phyloP scores from a whole-genome alignment of 1,140 invertebrate species.

The Sycophaga agraensis region DNA sequence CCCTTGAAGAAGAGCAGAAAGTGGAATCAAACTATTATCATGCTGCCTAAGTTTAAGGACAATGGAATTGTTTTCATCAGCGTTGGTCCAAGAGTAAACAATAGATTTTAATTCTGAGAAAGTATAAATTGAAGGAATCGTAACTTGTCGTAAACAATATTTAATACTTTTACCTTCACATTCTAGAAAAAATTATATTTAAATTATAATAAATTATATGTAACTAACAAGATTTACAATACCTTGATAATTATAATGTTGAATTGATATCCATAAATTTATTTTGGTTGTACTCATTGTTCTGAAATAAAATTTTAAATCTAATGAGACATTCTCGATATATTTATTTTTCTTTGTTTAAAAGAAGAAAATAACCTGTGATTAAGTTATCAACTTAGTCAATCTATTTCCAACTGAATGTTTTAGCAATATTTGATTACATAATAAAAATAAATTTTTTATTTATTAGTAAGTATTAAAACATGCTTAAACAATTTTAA shows the following conservation, averaged over 20 bases:
- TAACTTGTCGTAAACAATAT: conserved; percentile 34
- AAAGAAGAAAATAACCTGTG: no score
- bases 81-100: conserved; percentile 39
- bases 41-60: conserved; percentile 46
- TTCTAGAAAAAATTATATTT: background rate
- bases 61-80: conserved; percentile 40
- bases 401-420: no score
- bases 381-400: no score
- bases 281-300: conserved; percentile 47
- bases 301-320: conserved; percentile 12
- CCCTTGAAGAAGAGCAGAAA: conserved; percentile 42
- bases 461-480: no score
- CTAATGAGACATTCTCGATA: no score
- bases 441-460: no score
- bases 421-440: no score
- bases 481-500: no score
- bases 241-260: conserved; percentile 48
- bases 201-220: conserved; percentile 24
- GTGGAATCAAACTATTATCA: conserved; percentile 47
- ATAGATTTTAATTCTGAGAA: conserved; percentile 42
- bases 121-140: conserved; percentile 36
- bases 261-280: conserved; percentile 44
- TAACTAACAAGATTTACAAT: conserved; percentile 29
- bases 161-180: conserved; percentile 15
- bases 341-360: no score